Base-by-base conservation (phyloP, 2,797 vertebrate genomes). In the Pelochelys cantorii region DNA sequence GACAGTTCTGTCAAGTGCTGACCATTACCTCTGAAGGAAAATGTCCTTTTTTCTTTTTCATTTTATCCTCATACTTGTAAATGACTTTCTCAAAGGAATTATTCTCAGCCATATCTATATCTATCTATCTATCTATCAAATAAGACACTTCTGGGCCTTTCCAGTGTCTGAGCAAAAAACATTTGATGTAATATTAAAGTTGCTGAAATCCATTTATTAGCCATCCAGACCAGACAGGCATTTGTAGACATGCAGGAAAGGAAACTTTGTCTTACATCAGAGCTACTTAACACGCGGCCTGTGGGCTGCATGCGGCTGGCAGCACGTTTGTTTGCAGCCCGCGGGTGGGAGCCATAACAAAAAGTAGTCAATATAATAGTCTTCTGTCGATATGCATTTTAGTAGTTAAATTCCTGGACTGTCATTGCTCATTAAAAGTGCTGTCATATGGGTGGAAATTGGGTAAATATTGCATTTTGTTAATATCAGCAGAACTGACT, bases 1-100 rank as follows among this genome's bases (percentile, higher is more conserved):
- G 81, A 88, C 82, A 86, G 52, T n/a, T 92, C 82, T 85, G 29
- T 84, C 79, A 90, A 92, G 48, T 62, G 80, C 90, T 90, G 87
- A 79, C 75, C 34, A 1, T 62, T 87, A 77, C 15, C 25, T 79
- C 86, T 88, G 77, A 62, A 75, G 3, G 48, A 84, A 85, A 95
- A 89, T 75, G 25, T 90, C 82, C 4, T 85, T 59, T 62, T 79
- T 86, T 14, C 53, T 62, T 79, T 86, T 54, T 15, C 11, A 1
- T 88, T 87, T 68, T 22, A 86, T 77, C 54, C 57, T 59, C 75
- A 65, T 86, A 59, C 54, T 90, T 92, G 75, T 48, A 92, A 91
- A 90, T 59, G 12, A 93, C 12, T 42, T 65, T 15, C 81, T 89
- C 60, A 57, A n/a, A 4, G 4, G 80, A 52, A 85, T 22, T 52